A percentile compares a stretch with the other conserved stretches of the same genome.
Conservation (phyloP, 2,888 invertebrate species). For the Aquatica leii region DNA sequence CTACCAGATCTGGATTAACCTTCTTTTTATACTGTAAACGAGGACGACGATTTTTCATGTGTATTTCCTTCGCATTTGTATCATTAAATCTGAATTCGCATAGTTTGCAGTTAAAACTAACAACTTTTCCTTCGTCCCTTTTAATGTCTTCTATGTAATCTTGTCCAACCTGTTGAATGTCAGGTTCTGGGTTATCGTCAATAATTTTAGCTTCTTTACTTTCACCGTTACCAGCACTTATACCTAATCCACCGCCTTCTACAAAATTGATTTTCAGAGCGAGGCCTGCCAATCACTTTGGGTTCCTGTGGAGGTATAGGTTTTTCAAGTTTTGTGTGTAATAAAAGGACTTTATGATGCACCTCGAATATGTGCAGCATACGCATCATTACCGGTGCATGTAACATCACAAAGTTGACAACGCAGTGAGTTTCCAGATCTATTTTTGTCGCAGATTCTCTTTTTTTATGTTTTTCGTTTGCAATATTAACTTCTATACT, state of each 20-base stretch:
- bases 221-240: slow-evolving; percentile 60
- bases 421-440: slow-evolving; percentile 76
- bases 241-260: slow-evolving; percentile 76
- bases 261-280: slow-evolving; percentile 87
- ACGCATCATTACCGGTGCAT: slow-evolving; percentile 98
- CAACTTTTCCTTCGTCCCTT: slow-evolving; percentile 89
- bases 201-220: slow-evolving; percentile 63
- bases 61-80: slow-evolving; percentile 99
- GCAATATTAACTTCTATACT: too few species aligned
- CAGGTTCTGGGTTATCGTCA: slow-evolving; percentile 71
- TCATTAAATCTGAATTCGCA: slow-evolving; percentile 99
- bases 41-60: slow-evolving; percentile 98
- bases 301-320: slow-evolving; percentile 97
- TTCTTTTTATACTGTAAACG: slow-evolving; percentile 97
- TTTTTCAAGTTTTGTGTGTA: slow-evolving; percentile 97
- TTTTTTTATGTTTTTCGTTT: slow-evolving; percentile 99
- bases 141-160: slow-evolving; percentile 98
- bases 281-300: slow-evolving; percentile 74
- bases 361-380: slow-evolving; percentile 97
- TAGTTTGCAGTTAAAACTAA: slow-evolving; percentile 96
- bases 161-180: slow-evolving; percentile 92
- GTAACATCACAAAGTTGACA: slow-evolving; percentile 99
- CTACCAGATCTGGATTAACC: slow-evolving; percentile 91
- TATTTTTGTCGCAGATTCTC: slow-evolving; percentile 86
- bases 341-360: slow-evolving; percentile 97